phyloP scores from a whole-genome alignment of 2,797 vertebrate species.

The Halcyon smyrnensis region DNA sequence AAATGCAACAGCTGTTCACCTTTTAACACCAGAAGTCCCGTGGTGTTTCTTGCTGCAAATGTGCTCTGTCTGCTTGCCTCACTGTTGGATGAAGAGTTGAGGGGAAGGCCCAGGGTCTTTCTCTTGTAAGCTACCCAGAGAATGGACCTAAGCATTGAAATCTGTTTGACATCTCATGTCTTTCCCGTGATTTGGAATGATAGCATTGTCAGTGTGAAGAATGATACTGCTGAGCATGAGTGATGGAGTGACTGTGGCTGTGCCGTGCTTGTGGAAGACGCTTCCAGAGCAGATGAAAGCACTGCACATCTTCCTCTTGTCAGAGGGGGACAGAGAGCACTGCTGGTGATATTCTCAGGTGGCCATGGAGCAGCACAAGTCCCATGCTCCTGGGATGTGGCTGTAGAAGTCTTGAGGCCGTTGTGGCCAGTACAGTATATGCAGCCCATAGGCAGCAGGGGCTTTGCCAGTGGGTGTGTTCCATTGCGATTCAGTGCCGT shows the following conservation, averaged over 20 bases:
- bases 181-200: neutral
- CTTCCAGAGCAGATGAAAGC: neutral
- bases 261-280: neutral
- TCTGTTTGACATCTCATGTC: accelerated
- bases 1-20: constrained; percentile 4
- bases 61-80: neutral
- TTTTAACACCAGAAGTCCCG: neutral
- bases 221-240: neutral
- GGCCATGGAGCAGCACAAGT: neutral
- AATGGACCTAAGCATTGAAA: neutral
- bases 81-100: neutral
- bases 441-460: neutral
- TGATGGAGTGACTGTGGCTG: neutral
- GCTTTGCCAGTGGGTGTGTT: neutral
- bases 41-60: neutral
- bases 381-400: accelerated
- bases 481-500: neutral
- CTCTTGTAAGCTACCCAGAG: neutral
- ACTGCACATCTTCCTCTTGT: neutral
- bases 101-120: neutral
- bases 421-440: accelerated
- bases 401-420: neutral
- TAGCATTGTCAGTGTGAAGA: neutral
- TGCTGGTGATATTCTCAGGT: neutral
- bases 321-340: neutral